A percentile compares a stretch with the other conserved stretches of the same genome.
Evolutionary conservation across 2,113 vertebrate genomes (phyloP).

Genomic region (Pandion haliaetus): DNA sequence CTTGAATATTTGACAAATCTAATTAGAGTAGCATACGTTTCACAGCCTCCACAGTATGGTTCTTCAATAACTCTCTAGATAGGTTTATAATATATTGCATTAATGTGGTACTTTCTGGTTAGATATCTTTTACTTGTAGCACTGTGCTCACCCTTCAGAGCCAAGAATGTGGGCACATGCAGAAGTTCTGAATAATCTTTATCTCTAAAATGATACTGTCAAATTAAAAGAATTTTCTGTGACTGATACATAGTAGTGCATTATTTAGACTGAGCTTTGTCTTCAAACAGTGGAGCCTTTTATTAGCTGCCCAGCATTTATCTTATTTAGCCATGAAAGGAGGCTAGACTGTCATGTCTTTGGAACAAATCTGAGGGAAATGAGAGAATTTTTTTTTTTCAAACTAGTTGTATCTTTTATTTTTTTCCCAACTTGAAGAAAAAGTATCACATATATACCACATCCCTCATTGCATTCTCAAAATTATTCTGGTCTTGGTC

Average conservation of each 20-base stretch:
- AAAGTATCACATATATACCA: background rate
- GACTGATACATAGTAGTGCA: background rate
- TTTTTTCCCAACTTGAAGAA: background rate
- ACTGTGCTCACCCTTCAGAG: background rate
- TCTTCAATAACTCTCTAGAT: background rate
- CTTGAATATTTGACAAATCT: background rate
- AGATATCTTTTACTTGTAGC: background rate
- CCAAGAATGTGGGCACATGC: background rate
- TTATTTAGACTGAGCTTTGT: background rate
- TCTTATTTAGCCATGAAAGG: background rate
- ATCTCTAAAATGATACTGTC: background rate
- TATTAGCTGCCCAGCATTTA: background rate
- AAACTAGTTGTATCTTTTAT: rapidly evolving
- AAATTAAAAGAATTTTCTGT: background rate
- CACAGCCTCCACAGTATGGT: background rate
- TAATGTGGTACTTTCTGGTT: background rate
- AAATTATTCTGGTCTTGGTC: background rate
- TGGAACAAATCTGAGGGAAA: background rate
- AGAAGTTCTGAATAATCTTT: background rate
- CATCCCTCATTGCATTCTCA: background rate
- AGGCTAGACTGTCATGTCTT: background rate
- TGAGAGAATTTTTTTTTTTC: background rate
- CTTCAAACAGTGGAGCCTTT: background rate
- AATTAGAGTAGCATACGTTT: background rate
- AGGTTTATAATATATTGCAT: background rate